Evolutionary conservation across 2,888 invertebrate genomes (phyloP).

Genomic region (Orthosia gothica): DNA sequence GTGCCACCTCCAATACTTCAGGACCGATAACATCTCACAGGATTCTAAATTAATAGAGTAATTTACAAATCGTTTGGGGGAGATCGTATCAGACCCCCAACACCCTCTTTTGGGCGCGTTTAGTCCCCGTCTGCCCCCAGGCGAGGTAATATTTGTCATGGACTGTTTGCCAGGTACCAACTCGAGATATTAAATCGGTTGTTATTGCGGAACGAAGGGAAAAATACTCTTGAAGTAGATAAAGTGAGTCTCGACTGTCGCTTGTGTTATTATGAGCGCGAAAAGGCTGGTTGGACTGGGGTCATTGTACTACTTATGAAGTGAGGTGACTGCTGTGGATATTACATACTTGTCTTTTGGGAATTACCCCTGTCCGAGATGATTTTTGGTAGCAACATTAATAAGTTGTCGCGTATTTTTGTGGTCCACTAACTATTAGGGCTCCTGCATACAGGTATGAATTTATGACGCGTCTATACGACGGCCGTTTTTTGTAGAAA

Average conservation of each 20-base stretch:
- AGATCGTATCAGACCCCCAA: constrained; percentile 63
- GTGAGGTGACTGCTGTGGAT: constrained; percentile 12
- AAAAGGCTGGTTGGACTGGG: constrained; percentile 21
- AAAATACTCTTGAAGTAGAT: constrained; percentile 59
- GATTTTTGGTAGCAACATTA: constrained; percentile 26
- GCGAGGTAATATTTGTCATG: constrained; percentile 57
- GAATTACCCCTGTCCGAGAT: constrained; percentile 19
- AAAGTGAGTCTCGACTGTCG: constrained; percentile 38
- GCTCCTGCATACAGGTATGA: too few species aligned
- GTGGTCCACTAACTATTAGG: neutral
- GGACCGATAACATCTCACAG: constrained; percentile 74
- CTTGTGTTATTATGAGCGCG: constrained; percentile 28
- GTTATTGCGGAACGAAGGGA: constrained; percentile 56
- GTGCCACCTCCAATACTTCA: constrained; percentile 73
- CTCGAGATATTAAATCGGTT: constrained; percentile 63
- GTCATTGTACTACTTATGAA: constrained; percentile 40
- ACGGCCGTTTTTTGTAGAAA: too few species aligned
- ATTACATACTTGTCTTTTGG: constrained; percentile 15
- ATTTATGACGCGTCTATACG: too few species aligned
- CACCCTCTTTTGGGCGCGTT: constrained; percentile 29
- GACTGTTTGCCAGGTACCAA: constrained; percentile 51
- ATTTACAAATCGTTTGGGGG: constrained; percentile 79
- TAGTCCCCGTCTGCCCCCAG: constrained; percentile 46
- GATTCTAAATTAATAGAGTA: constrained; percentile 78
- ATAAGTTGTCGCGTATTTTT: neutral